Base-by-base conservation (phyloP, 2,888 invertebrate genomes). In the Drosophila mayaguana region DNA sequence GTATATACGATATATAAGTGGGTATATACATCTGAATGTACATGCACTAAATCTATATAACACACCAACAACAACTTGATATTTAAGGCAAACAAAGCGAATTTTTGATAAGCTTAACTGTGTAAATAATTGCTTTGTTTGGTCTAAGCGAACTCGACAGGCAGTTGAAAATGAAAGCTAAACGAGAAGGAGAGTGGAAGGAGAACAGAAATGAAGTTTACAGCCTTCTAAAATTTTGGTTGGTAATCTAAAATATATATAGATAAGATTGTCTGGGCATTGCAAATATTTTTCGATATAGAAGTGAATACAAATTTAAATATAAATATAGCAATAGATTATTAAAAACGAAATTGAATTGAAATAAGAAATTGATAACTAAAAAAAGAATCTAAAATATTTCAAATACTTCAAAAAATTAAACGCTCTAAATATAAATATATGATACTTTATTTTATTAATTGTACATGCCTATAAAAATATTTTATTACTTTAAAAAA, bases 191-290 rank as follows among this genome's bases (percentile, higher is more conserved):
- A 25, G 6, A 16, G 43, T 6, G 4, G 34, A 46, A 59, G 36
- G 5, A 40, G 3, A 14, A 50, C 59, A 36, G 20, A 64, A 77
- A 36, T 11, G 9, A 67, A 43, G 53, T 50, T 54, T 46, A 62
- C 25, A 64, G 63, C 59, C 71, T 64, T 20, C 45, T 50, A 20
- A 28, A 28, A 59, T 48, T 62, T 45, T 28, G 51, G 51, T 40
- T 61, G 28, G 36, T 66, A 55, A 80, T 70, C 65, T 64, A 36
- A 32, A 32, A 36, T 22, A 53, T 20, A 36, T 36, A n/a, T 53
- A 57, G 75, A 64, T 74, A 63, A 78, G 88, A 87, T 84, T 84
- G 84, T 84, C 84, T 59, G 55, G 76, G 78, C 81, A 72, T 64
- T 50, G 60, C 45, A 63, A 77, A 74, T 40, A 25, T 60, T 60